Percentiles rank a stretch among this genome's conserved stretches.
Conservation (phyloP, 2,797 vertebrate genomes). For the Coccyzus lansbergi region DNA sequence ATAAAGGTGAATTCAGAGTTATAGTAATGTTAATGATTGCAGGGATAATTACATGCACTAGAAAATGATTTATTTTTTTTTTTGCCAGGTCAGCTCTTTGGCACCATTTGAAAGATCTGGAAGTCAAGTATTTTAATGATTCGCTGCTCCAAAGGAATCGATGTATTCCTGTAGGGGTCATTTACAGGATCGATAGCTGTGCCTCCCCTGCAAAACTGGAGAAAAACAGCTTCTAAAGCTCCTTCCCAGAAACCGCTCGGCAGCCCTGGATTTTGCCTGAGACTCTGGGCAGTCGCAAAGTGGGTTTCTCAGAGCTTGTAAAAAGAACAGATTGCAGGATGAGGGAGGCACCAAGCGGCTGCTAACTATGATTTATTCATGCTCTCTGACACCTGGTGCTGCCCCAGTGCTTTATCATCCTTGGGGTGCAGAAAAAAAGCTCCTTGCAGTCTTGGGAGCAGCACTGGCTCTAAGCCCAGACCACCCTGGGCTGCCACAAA, state of each 20-base stretch:
- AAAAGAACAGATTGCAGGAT: conserved; percentile 5
- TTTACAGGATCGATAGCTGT: conserved; percentile 74
- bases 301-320: neutral
- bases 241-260: conserved; percentile 49
- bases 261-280: neutral
- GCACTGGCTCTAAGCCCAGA: accelerated
- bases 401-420: neutral
- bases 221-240: conserved; percentile 44
- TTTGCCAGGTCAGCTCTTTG: conserved; percentile 68
- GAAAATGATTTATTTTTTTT: neutral
- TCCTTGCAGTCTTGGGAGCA: neutral
- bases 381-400: neutral
- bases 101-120: conserved; percentile 54
- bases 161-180: conserved; percentile 65
- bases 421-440: neutral
- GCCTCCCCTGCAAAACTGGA: conserved; percentile 57
- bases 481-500: neutral
- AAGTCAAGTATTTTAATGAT: conserved; percentile 66
- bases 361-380: neutral
- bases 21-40: neutral
- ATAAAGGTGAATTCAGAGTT: neutral
- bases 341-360: neutral
- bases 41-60: neutral
- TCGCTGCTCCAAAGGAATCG: conserved; percentile 65
- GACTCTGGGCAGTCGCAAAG: neutral